Evolutionary conservation across 2,888 invertebrate genomes (phyloP).

Genomic region (Pediacus dermestoides): DNA sequence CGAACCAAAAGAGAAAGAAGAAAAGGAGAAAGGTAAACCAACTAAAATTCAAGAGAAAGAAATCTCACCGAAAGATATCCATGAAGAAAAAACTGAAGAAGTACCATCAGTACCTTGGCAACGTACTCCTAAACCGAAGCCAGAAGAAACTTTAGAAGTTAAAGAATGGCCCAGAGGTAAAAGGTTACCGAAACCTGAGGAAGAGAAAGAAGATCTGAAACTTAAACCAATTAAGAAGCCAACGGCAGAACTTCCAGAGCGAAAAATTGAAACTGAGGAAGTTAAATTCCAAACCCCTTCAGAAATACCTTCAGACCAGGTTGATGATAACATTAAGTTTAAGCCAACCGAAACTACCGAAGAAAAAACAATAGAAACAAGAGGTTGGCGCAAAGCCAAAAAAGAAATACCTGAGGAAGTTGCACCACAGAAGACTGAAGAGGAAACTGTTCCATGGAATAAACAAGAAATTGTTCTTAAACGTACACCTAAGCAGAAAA

Average conservation of each 20-base stretch:
- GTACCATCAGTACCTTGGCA: conserved; percentile 41
- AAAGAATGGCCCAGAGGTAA: conserved; percentile 40
- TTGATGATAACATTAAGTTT: conserved; percentile 1
- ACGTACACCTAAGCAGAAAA: conserved; percentile 35
- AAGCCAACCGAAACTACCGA: conserved; percentile 4
- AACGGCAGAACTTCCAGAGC: too few relatives aligned
- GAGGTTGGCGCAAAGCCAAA: conserved; percentile 15
- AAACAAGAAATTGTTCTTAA: conserved; percentile 24
- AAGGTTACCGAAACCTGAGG: conserved; percentile 46
- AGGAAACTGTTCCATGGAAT: conserved; percentile 53
- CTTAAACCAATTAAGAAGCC: conserved; percentile 46
- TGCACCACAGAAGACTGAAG: conserved; percentile 44
- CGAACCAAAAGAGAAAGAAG: conserved; percentile 43
- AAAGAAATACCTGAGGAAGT: conserved; percentile 23
- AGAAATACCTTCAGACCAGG: neutral
- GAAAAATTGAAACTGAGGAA: conserved; percentile 18
- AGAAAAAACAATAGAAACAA: conserved; percentile 11
- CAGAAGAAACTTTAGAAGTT: conserved; percentile 38
- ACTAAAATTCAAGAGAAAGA: conserved; percentile 33
- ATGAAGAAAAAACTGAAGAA: conserved; percentile 44
- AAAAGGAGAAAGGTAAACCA: conserved; percentile 24
- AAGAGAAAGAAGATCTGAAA: conserved; percentile 47
- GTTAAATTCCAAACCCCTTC: conserved; percentile 19
- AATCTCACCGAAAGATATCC: conserved; percentile 45
- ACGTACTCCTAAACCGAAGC: neutral